Evolutionary conservation across 2,888 invertebrate genomes (phyloP).

Genomic region (Xestia xanthographa): DNA sequence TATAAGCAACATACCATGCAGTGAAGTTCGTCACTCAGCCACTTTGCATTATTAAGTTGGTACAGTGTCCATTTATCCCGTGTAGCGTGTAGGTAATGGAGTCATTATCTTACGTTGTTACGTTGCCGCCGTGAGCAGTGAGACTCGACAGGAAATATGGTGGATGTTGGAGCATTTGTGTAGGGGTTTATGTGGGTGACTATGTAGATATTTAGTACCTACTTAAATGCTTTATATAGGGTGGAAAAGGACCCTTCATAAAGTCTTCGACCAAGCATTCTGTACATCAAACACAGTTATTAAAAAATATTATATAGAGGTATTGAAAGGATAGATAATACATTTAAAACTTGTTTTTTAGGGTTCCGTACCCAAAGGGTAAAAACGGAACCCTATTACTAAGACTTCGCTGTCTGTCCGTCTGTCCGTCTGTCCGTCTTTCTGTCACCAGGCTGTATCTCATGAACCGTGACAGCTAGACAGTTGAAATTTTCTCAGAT

Average conservation of each 20-base stretch:
- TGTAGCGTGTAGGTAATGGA: conserved; percentile 56
- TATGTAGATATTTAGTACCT: background rate
- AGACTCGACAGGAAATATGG: background rate
- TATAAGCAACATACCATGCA: background rate
- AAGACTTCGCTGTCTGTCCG: too few relatives aligned
- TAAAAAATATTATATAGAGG: too few relatives aligned
- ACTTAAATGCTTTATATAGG: background rate
- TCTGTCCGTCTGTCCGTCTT: too few relatives aligned
- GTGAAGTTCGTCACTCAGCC: conserved; percentile 40
- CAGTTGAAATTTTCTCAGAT: too few relatives aligned
- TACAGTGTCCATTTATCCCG: conserved; percentile 36
- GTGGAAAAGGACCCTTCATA: background rate
- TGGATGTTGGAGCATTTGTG: background rate
- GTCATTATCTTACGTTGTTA: conserved; percentile 42
- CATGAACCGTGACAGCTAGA: too few relatives aligned
- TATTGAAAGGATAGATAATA: too few relatives aligned
- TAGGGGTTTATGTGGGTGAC: background rate
- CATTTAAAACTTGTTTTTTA: too few relatives aligned
- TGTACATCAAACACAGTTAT: background rate
- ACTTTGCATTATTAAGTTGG: conserved; percentile 61
- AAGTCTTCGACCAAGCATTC: background rate
- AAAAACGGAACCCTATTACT: too few relatives aligned
- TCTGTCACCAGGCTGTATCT: too few relatives aligned
- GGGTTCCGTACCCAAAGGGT: too few relatives aligned
- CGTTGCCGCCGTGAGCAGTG: background rate